Evolutionary conservation across 23 tunicate species (phyloP).

Genomic region (Oikopleura dioica): DNA sequence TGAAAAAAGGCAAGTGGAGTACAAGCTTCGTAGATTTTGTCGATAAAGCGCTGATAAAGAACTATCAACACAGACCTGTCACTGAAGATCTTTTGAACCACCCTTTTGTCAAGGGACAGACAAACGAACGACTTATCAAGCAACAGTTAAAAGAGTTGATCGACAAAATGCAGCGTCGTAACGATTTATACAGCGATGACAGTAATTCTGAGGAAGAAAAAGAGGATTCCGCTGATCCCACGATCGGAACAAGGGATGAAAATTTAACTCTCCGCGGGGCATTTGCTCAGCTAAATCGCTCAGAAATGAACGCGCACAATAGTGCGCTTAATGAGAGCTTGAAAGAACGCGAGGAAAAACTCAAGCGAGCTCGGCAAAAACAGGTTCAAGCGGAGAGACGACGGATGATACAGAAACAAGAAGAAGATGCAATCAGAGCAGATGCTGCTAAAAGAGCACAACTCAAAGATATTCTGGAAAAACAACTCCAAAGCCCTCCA

Average conservation of each 20-base stretch:
- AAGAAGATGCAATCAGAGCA: not conserved
- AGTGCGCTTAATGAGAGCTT: constrained; percentile 13
- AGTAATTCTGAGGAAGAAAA: constrained; percentile 80
- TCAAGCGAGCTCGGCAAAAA: constrained; percentile 2
- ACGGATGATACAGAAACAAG: not conserved
- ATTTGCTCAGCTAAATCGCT: constrained; percentile 17
- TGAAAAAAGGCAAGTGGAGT: constrained; percentile 41
- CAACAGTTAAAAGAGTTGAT: constrained; percentile 74
- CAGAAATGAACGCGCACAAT: constrained; percentile 16
- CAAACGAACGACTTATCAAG: constrained; percentile 60
- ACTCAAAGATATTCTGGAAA: not conserved
- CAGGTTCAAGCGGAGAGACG: not conserved
- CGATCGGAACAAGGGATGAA: constrained; percentile 11
- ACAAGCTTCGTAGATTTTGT: constrained; percentile 59
- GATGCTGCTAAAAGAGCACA: constrained; percentile 3
- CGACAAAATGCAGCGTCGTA: constrained; percentile 15
- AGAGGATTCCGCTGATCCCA: constrained; percentile 52
- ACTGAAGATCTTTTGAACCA: constrained; percentile 60
- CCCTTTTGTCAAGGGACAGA: constrained; percentile 68
- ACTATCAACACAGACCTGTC: constrained; percentile 60
- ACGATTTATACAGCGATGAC: not conserved
- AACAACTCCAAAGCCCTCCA: not conserved
- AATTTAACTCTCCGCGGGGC: not conserved
- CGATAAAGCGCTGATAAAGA: constrained; percentile 64
- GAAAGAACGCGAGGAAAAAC: constrained; percentile 13